Conservation (phyloP, 92 coral and sea anemone species). For the Pocillopora meandrina region DNA sequence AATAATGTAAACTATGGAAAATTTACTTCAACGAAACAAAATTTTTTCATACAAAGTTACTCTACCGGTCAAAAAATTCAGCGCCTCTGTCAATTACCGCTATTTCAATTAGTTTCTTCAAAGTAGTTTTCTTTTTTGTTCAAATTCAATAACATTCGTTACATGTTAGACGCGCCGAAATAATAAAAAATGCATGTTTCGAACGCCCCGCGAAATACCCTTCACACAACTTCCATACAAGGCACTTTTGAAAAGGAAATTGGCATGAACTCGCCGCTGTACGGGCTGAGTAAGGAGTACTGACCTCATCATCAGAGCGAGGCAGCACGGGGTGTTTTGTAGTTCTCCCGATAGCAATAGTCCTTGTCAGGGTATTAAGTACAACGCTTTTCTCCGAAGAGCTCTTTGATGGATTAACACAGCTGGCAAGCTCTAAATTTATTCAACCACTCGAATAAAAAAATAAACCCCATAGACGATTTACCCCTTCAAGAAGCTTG, state of each 20-base stretch:
- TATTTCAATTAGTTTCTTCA: background rate
- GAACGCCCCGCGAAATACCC: background rate
- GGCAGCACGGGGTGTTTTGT: background rate
- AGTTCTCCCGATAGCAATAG: background rate
- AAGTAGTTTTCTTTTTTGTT: background rate
- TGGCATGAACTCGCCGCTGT: too few species aligned
- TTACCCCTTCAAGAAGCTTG: too few species aligned
- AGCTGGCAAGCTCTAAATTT: too few species aligned
- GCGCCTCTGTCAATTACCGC: background rate
- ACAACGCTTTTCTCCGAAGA: background rate
- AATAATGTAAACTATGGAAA: too few species aligned
- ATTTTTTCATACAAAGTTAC: too few species aligned
- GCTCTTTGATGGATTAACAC: background rate
- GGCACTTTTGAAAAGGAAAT: background rate
- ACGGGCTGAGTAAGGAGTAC: too few species aligned
- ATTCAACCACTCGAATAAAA: too few species aligned
- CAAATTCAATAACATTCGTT: background rate
- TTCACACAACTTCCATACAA: background rate
- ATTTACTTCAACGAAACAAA: too few species aligned
- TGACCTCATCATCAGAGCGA: constrained; percentile 6
- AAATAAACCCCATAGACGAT: too few species aligned
- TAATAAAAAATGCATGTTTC: background rate
- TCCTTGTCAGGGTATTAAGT: too few species aligned
- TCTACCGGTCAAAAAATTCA: too few species aligned
- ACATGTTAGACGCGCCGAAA: background rate